These are phyloP conservation scores for Spilosoma lubricipeda DNA, from an alignment of 2,888 invertebrate species.

Conservation along the genomic window DNA sequence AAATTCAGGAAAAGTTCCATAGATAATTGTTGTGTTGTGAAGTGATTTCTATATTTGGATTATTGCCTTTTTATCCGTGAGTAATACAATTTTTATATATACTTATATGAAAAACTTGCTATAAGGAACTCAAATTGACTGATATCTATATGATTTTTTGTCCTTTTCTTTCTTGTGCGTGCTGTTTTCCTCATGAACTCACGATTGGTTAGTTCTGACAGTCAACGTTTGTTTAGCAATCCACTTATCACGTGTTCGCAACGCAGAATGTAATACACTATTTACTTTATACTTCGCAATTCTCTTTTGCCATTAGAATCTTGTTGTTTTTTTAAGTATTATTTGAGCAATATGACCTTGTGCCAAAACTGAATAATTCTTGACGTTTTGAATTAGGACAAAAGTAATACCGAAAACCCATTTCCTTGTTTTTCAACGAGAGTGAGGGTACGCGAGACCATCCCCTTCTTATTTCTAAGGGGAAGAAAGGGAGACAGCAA, in stretches of 20 bases:
- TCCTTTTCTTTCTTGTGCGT: slow-evolving; percentile 1
- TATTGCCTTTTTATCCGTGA: slow-evolving; percentile 6
- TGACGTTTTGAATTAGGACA: background rate
- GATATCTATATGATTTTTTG: background rate
- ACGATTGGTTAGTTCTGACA: background rate
- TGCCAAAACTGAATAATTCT: background rate
- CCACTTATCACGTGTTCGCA: slow-evolving; percentile 6
- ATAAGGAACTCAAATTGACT: background rate
- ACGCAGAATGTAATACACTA: background rate
- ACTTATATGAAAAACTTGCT: background rate
- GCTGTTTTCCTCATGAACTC: background rate
- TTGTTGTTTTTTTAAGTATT: background rate
- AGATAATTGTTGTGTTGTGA: slow-evolving; percentile 6
- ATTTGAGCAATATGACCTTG: background rate
- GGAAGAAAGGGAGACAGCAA: too few species aligned
- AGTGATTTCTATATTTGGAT: slow-evolving; percentile 9
- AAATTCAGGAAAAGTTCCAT: slow-evolving; percentile 12
- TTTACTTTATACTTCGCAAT: background rate
- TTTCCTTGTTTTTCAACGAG: too few species aligned
- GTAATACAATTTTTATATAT: background rate
- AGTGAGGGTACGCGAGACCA: too few species aligned
- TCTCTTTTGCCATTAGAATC: background rate
- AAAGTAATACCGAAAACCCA: background rate
- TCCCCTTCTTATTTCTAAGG: too few species aligned
- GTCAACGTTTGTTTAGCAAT: background rate